Base-by-base conservation (phyloP, 1,140 invertebrate genomes). In the Conus ventricosus region DNA sequence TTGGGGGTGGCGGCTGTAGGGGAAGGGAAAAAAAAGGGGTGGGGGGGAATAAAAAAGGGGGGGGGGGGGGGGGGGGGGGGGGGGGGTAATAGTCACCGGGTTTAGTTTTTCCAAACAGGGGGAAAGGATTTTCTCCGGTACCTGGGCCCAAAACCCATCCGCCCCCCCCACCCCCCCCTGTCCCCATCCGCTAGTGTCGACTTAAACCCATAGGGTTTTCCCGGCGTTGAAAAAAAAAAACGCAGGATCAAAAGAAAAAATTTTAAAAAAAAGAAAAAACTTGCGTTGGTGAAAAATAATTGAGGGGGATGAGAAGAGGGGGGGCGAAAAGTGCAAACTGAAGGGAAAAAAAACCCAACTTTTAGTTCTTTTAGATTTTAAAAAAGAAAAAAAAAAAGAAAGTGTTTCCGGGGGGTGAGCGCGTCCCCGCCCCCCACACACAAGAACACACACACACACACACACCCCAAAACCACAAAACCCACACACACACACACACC, bases 31-130 rank as follows among this genome's bases (percentile, higher is more conserved):
- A 39, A 39, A 39, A 39, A 39, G 39, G 39, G 39, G 39, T 39
- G n/a, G n/a, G n/a, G n/a, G n/a, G n/a, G n/a, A n/a, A 67, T 67
- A 85, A 57, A 67, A 57, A 85, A 57, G 67, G 57, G n/a, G 57
- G 63, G 84, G 67, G 63, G 63, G 55, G 84, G 67, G 57, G n/a
- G 57, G 63, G 84, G 67, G 63, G 84, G 67, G 57, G n/a, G 57
- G 63, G 84, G 67, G 63, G 63, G 55, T 85, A 57, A 85, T 67
- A 57, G 63, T 39, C 39, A 39, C 57, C 20, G 6, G 20, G 57
- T 60, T 51, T 85, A 27, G n/a, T n/a, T n/a, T 85, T 85, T 67
- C 63, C 63, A 85, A 53, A 85, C 20, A n/a, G 60, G 84, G 57
- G 13, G 4, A 39, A 39, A 39, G n/a, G 84, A 13, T 84, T 20